These are phyloP conservation scores for Nannoperca australis DNA, from an alignment of 2,797 vertebrate species.

Conservation along the genomic window DNA sequence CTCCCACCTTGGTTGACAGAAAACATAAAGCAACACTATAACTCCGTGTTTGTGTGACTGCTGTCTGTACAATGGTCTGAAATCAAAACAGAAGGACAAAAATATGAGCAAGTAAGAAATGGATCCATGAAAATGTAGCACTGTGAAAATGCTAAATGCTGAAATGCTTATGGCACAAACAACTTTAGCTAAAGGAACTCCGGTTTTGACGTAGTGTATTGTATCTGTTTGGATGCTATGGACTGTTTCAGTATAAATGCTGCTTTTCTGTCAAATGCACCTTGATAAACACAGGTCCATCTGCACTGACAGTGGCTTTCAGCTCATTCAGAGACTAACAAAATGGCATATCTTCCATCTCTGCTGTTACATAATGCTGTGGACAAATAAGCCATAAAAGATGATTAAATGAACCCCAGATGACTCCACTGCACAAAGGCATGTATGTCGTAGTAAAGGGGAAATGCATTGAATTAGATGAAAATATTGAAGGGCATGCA, in stretches of 20 bases:
- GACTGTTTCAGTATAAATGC: neutral
- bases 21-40: constrained; percentile 53
- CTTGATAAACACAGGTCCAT: neutral
- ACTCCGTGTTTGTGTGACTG: constrained; percentile 62
- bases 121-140: neutral
- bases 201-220: neutral
- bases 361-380: neutral
- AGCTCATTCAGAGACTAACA: neutral
- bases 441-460: neutral
- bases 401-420: neutral
- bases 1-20: constrained; percentile 27
- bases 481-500: neutral
- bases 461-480: neutral
- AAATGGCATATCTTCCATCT: constrained; percentile 1
- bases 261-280: neutral
- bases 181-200: neutral
- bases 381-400: neutral
- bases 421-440: neutral
- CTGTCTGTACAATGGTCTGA: constrained; percentile 78
- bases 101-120: neutral
- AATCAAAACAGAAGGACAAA: constrained; percentile 47
- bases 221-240: neutral
- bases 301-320: no score
- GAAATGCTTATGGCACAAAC: neutral
- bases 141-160: no score